Base-by-base conservation (phyloP, 2,797 vertebrate species). In the Hoplostethus atlanticus region DNA sequence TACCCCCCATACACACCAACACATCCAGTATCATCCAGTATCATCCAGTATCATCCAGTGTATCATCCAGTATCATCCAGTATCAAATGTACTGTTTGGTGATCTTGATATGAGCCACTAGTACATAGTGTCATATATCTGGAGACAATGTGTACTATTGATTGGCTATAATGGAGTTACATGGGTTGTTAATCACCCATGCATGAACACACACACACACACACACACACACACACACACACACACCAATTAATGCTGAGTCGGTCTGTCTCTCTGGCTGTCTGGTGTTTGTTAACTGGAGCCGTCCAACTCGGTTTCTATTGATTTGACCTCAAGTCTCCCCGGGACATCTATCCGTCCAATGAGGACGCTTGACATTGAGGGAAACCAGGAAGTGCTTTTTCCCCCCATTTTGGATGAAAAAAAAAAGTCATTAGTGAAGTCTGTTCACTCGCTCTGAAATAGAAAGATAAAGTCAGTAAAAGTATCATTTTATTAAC, bases 121-220 rank as follows among this genome's bases (percentile, higher is more conserved):
- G 40, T 44, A 60, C 46, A 31, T 58, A 13, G 8, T 52, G 7
- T 28, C 21, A 40, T 16, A 17, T 17, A 9, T 28, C 62, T 21
- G 21, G 21, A 21, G 21, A 4, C 62, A 42, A 59, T 3, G n/a
- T 36, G 13, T 31, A 0, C 34, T 65, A 83, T 86, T 50, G 83
- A 87, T 81, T 31, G 0, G 21, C 55, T 57, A 0, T 71, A 61
- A 75, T 85, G 30, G 70, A 77, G 75, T 84, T 51, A 81, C 16
- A 30, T 4, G 2, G 34, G 55, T 54, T 44, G 74, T 76, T 73
- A 47, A 77, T 82, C 64, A 75, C 36, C 57, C 66, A 16, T 25
- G 42, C 38, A 34, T 21, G 6, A 12, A 31, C 38, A 30, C 10
- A 52, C 5, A 4, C 54, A 47, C 64, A 36, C 64, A 47, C 53